A percentile compares a stretch with the other conserved stretches of the same genome.
phyloP scores from a whole-genome alignment of 2,797 vertebrate genomes.

The Phrynocephalus vlangalii region DNA sequence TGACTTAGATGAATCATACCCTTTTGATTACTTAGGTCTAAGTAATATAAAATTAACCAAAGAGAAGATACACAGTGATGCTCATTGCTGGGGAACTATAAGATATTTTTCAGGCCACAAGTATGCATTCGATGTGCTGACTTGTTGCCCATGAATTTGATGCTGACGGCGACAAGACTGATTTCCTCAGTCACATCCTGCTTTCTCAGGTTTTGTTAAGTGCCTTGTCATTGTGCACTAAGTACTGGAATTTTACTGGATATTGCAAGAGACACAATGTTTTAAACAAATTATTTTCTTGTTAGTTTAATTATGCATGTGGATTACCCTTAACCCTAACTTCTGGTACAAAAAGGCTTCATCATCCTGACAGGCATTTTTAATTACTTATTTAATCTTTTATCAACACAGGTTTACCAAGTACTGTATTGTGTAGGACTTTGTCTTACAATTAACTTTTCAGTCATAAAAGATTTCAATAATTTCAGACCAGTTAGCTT shows the following conservation, averaged over 20 bases:
- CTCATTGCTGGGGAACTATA: constrained; percentile 54
- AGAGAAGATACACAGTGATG: constrained; percentile 47
- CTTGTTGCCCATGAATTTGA: constrained; percentile 65
- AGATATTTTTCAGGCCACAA: constrained; percentile 63
- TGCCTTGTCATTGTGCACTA: constrained; percentile 52
- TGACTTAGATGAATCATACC: constrained; percentile 71
- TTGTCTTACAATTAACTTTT: constrained; percentile 19
- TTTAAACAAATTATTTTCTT: constrained; percentile 28
- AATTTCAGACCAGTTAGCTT: too few species aligned
- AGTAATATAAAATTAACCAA: constrained; percentile 48
- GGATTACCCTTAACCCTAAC: constrained; percentile 42
- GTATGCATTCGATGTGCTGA: constrained; percentile 61
- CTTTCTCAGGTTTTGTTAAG: constrained; percentile 60
- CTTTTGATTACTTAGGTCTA: constrained; percentile 46
- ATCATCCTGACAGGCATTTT: background rate
- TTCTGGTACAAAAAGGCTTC: constrained; percentile 22
- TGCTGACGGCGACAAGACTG: constrained; percentile 49
- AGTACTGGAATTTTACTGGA: constrained; percentile 54
- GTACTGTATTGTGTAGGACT: background rate
- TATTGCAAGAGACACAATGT: constrained; percentile 31
- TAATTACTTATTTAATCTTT: constrained; percentile 11
- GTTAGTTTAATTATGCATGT: constrained; percentile 47
- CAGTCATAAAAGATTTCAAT: too few species aligned
- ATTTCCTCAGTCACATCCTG: constrained; percentile 52
- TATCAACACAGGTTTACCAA: constrained; percentile 12